These are phyloP conservation scores for Gnathonemus longibarbis DNA, from an alignment of 2,113 vertebrate genomes.

Conservation along the genomic window DNA sequence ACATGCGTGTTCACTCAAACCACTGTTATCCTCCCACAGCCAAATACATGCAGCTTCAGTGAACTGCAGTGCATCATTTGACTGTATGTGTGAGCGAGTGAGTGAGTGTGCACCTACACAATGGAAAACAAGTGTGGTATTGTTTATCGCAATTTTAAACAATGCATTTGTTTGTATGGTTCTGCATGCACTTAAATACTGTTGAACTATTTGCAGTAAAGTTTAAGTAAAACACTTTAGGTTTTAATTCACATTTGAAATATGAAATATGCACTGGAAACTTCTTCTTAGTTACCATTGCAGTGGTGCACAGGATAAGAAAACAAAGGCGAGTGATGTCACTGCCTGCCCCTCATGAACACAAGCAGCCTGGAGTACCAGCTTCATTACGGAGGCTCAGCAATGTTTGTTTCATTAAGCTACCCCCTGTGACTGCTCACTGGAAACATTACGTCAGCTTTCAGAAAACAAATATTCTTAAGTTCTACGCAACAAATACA, in stretches of 20 bases:
- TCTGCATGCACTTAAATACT: background rate
- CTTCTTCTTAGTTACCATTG: background rate
- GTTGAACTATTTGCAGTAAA: background rate
- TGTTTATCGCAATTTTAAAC: background rate
- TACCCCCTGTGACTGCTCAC: background rate
- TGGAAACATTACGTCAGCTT: constrained; percentile 27
- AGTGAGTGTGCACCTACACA: background rate
- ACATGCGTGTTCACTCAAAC: background rate
- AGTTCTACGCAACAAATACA: background rate
- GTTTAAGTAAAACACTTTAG: background rate
- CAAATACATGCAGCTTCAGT: background rate
- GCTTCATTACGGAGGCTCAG: constrained; percentile 5
- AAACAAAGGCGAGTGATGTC: constrained; percentile 17
- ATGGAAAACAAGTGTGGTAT: background rate
- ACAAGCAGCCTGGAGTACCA: background rate
- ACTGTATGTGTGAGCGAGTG: background rate
- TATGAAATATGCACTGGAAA: background rate
- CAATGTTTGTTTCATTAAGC: constrained; percentile 11
- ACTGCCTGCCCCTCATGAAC: constrained; percentile 5
- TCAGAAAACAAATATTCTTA: constrained; percentile 3
- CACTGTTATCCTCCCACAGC: background rate
- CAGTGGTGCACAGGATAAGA: background rate
- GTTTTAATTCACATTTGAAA: background rate
- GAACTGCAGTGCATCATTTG: background rate
- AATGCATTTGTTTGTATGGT: background rate